Evolutionary conservation across 1,140 invertebrate genomes (phyloP), one percentile per base, ranked within the genome.

Genomic region (Saxidomus purpurata): DNA sequence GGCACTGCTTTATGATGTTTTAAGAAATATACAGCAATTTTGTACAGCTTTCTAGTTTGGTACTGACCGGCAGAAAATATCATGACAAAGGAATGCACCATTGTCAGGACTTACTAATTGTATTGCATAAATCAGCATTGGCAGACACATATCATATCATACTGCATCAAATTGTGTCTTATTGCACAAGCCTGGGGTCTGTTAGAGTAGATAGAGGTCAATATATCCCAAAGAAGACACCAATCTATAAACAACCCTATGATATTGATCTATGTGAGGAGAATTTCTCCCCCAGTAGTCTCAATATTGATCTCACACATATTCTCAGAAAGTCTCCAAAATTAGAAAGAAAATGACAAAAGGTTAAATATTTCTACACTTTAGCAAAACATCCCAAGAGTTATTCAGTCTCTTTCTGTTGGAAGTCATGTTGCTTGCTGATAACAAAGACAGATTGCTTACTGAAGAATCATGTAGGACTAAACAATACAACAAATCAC

Each of bases 301-400:
- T 38, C 67, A 40, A 1, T 71, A 38, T 38, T 71, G 31, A 38
- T 38, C 34, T 15, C 25, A 9, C 17, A 19, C 13, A 17, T 71
- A 71, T 71, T 71, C 67, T 38, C 67, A 71, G 67, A 38, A 38
- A 71, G 34, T 71, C 67, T 38, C 67, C 67, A 36, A 71, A 71
- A 71, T 71, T 38, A 40, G 19, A 71, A 11, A 28, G 8, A 17
- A 25, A 25, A 63, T 71, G 34, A 38, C 28, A 15, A 40, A 59
- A 71, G 67, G 67, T 71, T 28, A 71, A 36, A 36, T 6, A 71
- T 28, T 43, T 15, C 43, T 8, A n/a, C n/a, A n/a, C n/a, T n/a
- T 43, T 15, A 43, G 43, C 4, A 43, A 43, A 43, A 43, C 43
- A 43, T 43, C 43, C 43, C 43, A 43, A 15, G 6, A 43, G 15